A percentile compares a stretch with the other conserved stretches of the same genome.
These are phyloP conservation scores for Anagyrus pseudococci DNA, from an alignment of 2,888 invertebrate genomes.

Conservation along the genomic window DNA sequence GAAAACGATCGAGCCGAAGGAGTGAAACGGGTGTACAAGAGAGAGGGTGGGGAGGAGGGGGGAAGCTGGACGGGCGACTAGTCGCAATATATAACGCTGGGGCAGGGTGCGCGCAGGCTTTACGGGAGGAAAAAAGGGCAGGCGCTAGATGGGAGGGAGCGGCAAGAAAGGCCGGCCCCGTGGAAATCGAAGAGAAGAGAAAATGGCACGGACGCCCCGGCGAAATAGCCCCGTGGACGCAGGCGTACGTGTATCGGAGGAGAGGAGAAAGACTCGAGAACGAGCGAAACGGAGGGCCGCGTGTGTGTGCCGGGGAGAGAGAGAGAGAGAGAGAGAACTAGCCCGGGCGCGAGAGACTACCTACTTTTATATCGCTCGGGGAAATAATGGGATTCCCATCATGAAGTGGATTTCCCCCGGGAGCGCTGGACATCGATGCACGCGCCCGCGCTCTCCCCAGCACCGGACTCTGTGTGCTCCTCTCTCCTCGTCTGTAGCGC, in stretches of 20 bases:
- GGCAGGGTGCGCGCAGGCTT: neutral
- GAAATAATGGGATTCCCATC: conserved; percentile 62
- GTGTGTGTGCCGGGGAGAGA: too few species aligned
- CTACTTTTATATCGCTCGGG: conserved; percentile 56
- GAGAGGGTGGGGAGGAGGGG: neutral
- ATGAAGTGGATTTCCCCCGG: conserved; percentile 62
- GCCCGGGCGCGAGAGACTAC: conserved; percentile 35
- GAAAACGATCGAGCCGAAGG: neutral
- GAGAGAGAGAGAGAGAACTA: too few species aligned
- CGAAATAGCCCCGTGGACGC: too few species aligned
- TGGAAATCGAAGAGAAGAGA: too few species aligned
- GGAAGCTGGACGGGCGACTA: conserved; percentile 12
- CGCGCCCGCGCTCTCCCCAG: conserved; percentile 23
- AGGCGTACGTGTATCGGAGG: neutral
- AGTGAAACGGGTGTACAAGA: neutral
- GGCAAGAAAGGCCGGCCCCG: too few species aligned
- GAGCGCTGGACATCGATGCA: conserved; percentile 59
- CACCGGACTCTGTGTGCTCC: too few species aligned
- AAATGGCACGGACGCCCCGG: too few species aligned
- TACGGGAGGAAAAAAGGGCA: conserved; percentile 1
- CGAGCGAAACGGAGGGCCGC: too few species aligned
- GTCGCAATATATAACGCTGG: conserved; percentile 18
- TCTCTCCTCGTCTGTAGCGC: too few species aligned
- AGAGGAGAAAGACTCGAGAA: neutral
- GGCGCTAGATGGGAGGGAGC: too few species aligned